Evolutionary conservation across 2,888 invertebrate genomes (phyloP).

Genomic region (Volucella bombylans): DNA sequence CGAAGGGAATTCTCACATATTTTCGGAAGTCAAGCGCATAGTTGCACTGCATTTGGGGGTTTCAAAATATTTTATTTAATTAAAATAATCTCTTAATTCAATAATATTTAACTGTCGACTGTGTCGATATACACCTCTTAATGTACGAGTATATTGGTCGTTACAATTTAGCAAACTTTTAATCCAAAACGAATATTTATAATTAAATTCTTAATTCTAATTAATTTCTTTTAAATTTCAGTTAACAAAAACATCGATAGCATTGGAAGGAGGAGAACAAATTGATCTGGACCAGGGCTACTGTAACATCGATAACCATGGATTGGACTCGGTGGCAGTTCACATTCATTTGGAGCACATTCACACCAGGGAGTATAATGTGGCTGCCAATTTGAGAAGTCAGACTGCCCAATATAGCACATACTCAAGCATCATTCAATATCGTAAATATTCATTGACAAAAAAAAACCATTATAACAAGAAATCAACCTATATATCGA

Average conservation of each 20-base stretch:
- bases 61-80: too few species aligned
- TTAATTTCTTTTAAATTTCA: conserved; percentile 38
- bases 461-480: background rate
- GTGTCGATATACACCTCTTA: conserved; percentile 10
- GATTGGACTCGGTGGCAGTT: conserved; percentile 82
- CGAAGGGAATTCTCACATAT: too few species aligned
- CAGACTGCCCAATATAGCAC: conserved; percentile 57
- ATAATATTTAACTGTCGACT: too few species aligned
- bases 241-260: conserved; percentile 34
- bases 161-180: conserved; percentile 24
- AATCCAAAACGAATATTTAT: background rate
- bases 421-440: conserved; percentile 64
- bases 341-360: conserved; percentile 80
- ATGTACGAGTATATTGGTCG: background rate
- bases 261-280: conserved; percentile 20
- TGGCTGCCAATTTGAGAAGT: conserved; percentile 82
- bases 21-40: too few species aligned
- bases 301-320: conserved; percentile 77
- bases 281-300: conserved; percentile 36
- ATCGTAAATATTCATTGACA: conserved; percentile 62
- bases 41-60: too few species aligned
- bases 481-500: background rate
- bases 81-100: too few species aligned
- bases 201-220: conserved; percentile 2
- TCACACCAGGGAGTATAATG: conserved; percentile 78